These are phyloP conservation scores for Odontomyia ornata DNA, from an alignment of 2,888 invertebrate genomes.

Conservation along the genomic window DNA sequence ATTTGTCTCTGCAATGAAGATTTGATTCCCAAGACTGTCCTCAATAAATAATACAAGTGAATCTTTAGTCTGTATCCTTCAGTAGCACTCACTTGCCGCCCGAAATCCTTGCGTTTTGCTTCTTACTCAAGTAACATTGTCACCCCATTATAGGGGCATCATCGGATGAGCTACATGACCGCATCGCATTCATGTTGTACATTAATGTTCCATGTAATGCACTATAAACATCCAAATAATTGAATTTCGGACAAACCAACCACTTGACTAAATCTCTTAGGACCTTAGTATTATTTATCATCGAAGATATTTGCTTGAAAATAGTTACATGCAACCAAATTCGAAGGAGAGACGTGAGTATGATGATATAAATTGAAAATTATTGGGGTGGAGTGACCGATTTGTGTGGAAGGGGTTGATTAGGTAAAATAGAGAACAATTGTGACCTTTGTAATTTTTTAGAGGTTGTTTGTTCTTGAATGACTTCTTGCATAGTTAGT, in stretches of 20 bases:
- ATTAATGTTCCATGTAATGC: constrained; percentile 46
- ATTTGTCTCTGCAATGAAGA: background rate
- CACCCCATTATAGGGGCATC: constrained; percentile 28
- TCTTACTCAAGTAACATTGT: background rate
- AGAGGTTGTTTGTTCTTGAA: background rate
- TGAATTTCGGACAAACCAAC: constrained; percentile 51
- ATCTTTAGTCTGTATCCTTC: background rate
- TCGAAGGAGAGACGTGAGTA: background rate
- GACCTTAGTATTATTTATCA: constrained; percentile 43
- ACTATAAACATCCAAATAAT: constrained; percentile 50
- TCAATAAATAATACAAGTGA: background rate
- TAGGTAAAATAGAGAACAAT: background rate
- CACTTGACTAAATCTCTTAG: constrained; percentile 50
- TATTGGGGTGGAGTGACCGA: background rate
- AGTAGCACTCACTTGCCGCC: background rate
- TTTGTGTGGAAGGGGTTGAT: background rate
- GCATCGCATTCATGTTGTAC: constrained; percentile 34
- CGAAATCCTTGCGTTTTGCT: background rate
- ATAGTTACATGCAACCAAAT: background rate
- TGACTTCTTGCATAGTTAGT: too few species aligned
- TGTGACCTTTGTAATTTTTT: background rate
- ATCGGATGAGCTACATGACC: constrained; percentile 17
- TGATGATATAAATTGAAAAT: background rate
- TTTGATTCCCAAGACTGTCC: constrained; percentile 22
- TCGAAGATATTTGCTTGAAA: background rate